phyloP scores from a whole-genome alignment of 2,113 vertebrate genomes.

The Pelvicachromis taeniatus region DNA sequence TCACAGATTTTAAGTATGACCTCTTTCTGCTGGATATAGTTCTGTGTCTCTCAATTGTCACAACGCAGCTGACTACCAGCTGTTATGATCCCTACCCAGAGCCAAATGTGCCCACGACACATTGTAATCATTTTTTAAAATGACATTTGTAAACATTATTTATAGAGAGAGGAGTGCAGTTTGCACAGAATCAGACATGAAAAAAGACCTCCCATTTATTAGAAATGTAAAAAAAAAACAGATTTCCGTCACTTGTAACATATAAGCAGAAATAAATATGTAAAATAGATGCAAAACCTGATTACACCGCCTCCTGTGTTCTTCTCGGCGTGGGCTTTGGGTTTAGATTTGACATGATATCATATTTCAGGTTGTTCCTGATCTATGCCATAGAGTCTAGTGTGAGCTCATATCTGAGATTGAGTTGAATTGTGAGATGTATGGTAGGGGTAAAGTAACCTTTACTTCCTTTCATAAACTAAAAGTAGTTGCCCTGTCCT shows the following conservation, averaged over 20 bases:
- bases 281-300: not conserved
- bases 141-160: not conserved
- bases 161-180: not conserved
- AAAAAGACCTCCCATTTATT: not conserved
- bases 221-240: not conserved
- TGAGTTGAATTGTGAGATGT: too few species aligned
- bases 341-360: not conserved
- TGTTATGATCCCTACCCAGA: constrained; percentile 1
- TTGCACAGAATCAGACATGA: not conserved
- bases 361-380: not conserved
- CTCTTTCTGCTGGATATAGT: not conserved
- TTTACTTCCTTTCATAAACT: not conserved
- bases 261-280: not conserved
- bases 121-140: not conserved
- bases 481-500: not conserved
- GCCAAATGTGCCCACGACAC: not conserved
- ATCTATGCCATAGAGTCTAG: not conserved
- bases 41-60: not conserved
- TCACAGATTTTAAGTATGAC: not conserved
- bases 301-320: not conserved
- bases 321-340: not conserved
- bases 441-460: not conserved
- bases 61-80: constrained; percentile 12
- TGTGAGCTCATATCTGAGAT: not conserved
- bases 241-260: not conserved